Conservation (phyloP, 2,797 vertebrate species). For the Pygocentrus nattereri region DNA sequence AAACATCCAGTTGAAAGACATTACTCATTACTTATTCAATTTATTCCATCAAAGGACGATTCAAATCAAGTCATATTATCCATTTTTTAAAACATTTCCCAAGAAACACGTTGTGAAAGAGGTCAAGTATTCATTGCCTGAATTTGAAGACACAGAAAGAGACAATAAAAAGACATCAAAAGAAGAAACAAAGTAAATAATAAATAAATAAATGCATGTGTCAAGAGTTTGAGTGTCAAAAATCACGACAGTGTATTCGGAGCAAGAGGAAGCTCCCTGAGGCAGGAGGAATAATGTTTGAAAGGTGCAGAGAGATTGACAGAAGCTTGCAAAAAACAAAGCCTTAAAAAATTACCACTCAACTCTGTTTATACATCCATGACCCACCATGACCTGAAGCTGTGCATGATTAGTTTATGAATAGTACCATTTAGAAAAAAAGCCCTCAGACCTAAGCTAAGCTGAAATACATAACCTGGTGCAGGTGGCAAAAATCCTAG, state of each 20-base stretch:
- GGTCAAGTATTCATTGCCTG: background rate
- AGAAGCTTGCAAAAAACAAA: background rate
- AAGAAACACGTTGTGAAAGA: background rate
- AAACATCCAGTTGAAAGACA: background rate
- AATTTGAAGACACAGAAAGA: background rate
- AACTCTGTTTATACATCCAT: background rate
- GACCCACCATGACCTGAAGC: background rate
- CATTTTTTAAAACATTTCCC: background rate
- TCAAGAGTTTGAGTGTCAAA: conserved; percentile 8
- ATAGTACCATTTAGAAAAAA: background rate
- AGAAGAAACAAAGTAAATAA: background rate
- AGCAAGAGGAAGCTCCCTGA: background rate
- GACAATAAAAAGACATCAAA: background rate
- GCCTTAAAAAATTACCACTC: conserved; percentile 3
- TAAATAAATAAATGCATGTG: background rate
- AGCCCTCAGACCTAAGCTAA: background rate
- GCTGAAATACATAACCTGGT: conserved; percentile 10
- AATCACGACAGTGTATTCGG: conserved; percentile 5
- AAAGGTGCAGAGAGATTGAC: background rate
- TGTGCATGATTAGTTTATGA: background rate
- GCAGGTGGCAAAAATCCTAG: conserved; percentile 12
- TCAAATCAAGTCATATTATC: background rate
- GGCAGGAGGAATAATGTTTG: conserved; percentile 14
- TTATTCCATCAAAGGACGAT: background rate
- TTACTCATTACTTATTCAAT: background rate